Evolutionary conservation across 1,140 invertebrate species (phyloP), one percentile per base, ranked within the genome.

Genomic region (Micrasema minimum): DNA sequence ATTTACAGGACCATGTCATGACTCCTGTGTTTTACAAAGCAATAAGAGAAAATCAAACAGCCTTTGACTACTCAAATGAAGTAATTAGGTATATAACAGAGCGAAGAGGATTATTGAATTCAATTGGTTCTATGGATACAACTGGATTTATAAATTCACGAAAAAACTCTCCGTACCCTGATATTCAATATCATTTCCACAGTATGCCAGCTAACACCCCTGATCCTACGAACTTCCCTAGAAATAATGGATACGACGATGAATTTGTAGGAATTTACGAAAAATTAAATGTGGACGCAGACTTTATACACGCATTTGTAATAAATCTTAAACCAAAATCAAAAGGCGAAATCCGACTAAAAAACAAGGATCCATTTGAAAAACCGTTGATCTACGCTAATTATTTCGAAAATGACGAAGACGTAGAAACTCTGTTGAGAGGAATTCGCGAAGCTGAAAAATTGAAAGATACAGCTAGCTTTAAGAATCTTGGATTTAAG

Each of bases 301-400:
- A 85, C 35, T 78, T 85, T 3, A 76, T 86, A 38, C 80, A 80
- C 46, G 80, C 85, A 14, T 83, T 81, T 46, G 76, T 84, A 16
- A 80, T 83, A 12, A 78, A 86, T 46, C 64, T 88, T 50, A 83
- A 83, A 48, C 85, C 85, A 38, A 85, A 85, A 79, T 87, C 86
- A 20, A 79, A 72, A 35, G 86, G 86, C 0, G 74, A 78, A 35
- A 71, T 87, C 31, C 69, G 79, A 16, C 68, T 87, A 64, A 73
- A 76, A 37, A 79, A 81, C 62, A 68, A 64, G n/a, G 53, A 83
- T 74, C 82, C 79, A 3, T 66, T 79, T 50, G 80, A 81, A 2
- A 76, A 89, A 22, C 95, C 95, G 0, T 78, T 90, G 18, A 92
- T 98, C 67, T 90, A 93, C 79, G 91, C 94, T 0, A 93, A 92